These are phyloP conservation scores for Brachionus plicatilis DNA, from an alignment of 1,140 invertebrate species.

Conservation along the genomic window DNA sequence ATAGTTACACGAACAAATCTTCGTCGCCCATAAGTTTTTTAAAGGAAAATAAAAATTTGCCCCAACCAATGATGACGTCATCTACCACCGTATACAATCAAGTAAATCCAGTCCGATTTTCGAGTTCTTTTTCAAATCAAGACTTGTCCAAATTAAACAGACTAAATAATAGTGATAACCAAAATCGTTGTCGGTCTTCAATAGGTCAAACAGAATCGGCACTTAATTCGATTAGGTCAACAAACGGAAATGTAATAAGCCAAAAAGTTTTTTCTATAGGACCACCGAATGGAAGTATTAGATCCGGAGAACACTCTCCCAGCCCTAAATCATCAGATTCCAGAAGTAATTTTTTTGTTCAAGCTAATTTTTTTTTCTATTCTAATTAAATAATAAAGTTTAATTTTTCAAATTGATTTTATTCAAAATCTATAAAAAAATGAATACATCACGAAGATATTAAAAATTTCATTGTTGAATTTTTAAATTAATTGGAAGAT, in stretches of 20 bases:
- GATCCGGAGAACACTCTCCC: slow-evolving; percentile 16
- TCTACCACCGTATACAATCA: slow-evolving; percentile 12
- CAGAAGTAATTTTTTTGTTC: neutral
- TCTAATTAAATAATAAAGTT: neutral
- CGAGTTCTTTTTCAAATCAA: slow-evolving; percentile 17
- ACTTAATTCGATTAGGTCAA: neutral
- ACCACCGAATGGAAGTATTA: slow-evolving; percentile 1
- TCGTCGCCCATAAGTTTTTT: neutral
- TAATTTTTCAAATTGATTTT: no score
- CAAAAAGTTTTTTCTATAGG: slow-evolving; percentile 9
- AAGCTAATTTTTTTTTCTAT: no score
- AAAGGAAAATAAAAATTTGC: neutral
- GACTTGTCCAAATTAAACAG: neutral
- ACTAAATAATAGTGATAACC: neutral
- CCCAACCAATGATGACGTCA: neutral
- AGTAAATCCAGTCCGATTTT: neutral
- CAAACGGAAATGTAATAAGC: slow-evolving; percentile 8
- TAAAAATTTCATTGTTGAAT: no score
- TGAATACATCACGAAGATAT: no score
- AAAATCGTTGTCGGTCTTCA: neutral
- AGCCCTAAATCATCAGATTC: neutral
- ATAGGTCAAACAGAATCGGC: neutral
- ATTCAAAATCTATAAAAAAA: no score
- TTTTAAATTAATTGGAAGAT: no score
- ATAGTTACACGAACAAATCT: neutral